These are phyloP conservation scores for Drosophila siamana DNA, from an alignment of 2,888 invertebrate genomes.

Conservation along the genomic window DNA sequence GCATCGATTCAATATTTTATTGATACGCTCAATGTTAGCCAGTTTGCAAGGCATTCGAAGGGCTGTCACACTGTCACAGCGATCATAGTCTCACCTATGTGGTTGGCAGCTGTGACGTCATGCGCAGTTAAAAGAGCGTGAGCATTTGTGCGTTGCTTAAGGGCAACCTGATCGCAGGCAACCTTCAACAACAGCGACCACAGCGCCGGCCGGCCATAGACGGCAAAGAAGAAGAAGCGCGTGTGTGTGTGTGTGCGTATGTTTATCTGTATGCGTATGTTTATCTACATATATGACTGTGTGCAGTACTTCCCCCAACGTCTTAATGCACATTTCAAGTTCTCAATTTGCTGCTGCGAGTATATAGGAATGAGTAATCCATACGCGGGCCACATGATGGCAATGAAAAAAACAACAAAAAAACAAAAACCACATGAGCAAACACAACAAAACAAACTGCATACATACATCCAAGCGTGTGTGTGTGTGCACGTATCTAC, in stretches of 20 bases:
- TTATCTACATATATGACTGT: slow-evolving; percentile 6
- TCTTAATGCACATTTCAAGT: slow-evolving; percentile 58
- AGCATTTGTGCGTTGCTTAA: not conserved
- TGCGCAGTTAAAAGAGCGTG: not conserved
- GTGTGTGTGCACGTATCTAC: not conserved
- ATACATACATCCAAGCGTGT: slow-evolving; percentile 1
- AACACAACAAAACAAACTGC: slow-evolving; percentile 42
- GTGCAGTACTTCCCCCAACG: slow-evolving; percentile 46
- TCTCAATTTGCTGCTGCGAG: slow-evolving; percentile 17
- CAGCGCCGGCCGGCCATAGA: slow-evolving; percentile 64
- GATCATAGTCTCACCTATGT: not conserved
- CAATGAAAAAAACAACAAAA: slow-evolving; percentile 59
- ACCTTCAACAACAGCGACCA: slow-evolving; percentile 29
- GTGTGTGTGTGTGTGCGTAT: not conserved
- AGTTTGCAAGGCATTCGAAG: too few relatives aligned
- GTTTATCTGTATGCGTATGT: slow-evolving; percentile 2
- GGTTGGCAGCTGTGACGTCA: slow-evolving; percentile 36
- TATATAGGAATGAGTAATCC: slow-evolving; percentile 48
- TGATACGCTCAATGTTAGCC: not conserved
- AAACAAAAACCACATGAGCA: slow-evolving; percentile 53
- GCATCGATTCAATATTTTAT: not conserved
- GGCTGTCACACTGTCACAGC: not conserved
- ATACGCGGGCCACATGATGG: slow-evolving; percentile 55
- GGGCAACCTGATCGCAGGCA: slow-evolving; percentile 26
- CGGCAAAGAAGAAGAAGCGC: slow-evolving; percentile 37